phyloP scores from a whole-genome alignment of 2,797 vertebrate genomes.

The Trachops cirrhosus region DNA sequence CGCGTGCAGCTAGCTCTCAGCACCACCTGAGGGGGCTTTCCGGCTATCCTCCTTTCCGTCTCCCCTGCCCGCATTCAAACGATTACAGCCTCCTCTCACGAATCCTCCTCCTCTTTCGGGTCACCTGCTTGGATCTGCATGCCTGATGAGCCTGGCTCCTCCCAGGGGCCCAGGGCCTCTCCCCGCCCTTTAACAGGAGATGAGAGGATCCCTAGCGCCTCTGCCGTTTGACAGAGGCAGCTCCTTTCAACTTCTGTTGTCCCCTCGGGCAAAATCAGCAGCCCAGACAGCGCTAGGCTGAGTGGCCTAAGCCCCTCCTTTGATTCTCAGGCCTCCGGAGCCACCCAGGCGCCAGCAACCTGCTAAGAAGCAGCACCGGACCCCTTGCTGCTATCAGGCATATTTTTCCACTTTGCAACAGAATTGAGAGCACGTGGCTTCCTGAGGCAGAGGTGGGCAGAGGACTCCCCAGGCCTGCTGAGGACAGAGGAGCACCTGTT shows the following conservation, averaged over 20 bases:
- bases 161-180: not conserved
- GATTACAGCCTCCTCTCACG: fast-evolving
- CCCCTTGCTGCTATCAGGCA: slow-evolving; percentile 72
- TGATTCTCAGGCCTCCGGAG: slow-evolving; percentile 82
- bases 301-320: slow-evolving; percentile 80
- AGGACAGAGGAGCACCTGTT: not conserved
- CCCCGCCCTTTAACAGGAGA: slow-evolving; percentile 42
- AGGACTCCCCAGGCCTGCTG: slow-evolving; percentile 40
- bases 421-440: slow-evolving; percentile 55
- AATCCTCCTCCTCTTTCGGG: not conserved
- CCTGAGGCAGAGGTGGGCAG: slow-evolving; percentile 47
- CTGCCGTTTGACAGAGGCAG: slow-evolving; percentile 70
- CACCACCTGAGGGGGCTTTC: not conserved
- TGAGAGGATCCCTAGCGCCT: slow-evolving; percentile 65
- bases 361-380: slow-evolving; percentile 72
- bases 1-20: not conserved
- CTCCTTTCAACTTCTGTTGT: slow-evolving; percentile 80
- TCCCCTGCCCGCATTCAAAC: not conserved
- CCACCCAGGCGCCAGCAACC: slow-evolving; percentile 75
- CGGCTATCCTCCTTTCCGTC: not conserved
- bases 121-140: not conserved
- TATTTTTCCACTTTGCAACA: slow-evolving; percentile 47
- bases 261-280: slow-evolving; percentile 80
- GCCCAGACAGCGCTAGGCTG: slow-evolving; percentile 76
- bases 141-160: not conserved